Evolutionary conservation across 23 tunicate genomes (phyloP).

Genomic region (Ascidia mentula): DNA sequence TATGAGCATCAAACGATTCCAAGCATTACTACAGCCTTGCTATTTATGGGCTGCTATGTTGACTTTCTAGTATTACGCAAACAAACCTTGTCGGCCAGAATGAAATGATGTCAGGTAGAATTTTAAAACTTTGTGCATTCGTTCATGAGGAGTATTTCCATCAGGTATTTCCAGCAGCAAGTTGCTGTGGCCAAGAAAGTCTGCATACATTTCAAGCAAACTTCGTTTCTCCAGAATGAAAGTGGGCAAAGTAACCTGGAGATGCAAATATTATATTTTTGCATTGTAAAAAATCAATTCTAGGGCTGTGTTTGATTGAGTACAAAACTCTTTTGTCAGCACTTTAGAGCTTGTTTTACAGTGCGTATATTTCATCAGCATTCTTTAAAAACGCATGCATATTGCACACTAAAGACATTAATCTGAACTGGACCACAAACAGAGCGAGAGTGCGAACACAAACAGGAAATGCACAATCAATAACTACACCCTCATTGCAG

Average conservation of each 20-base stretch:
- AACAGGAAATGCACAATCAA: too few species aligned
- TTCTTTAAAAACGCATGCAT: not conserved
- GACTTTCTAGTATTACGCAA: too few species aligned
- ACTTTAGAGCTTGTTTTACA: not conserved
- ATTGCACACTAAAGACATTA: too few species aligned
- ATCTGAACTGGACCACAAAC: too few species aligned
- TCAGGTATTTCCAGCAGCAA: constrained; percentile 45
- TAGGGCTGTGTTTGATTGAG: not conserved
- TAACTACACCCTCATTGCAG: too few species aligned
- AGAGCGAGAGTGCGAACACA: too few species aligned
- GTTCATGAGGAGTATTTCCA: constrained; percentile 48
- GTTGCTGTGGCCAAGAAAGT: constrained; percentile 63
- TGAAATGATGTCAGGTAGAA: constrained; percentile 79
- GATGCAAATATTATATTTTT: not conserved
- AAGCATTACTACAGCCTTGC: too few species aligned
- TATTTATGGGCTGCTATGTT: too few species aligned
- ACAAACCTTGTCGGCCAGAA: constrained; percentile 73
- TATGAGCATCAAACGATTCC: too few species aligned
- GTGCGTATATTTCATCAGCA: not conserved
- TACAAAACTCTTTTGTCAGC: not conserved
- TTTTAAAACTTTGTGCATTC: constrained; percentile 81
- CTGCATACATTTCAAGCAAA: constrained; percentile 88
- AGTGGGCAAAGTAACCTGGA: constrained; percentile 88
- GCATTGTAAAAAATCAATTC: not conserved
- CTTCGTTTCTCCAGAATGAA: constrained; percentile 88